A percentile compares a stretch with the other conserved stretches of the same genome.
phyloP scores from a whole-genome alignment of 2,113 vertebrate genomes.

The Sialia sialis region DNA sequence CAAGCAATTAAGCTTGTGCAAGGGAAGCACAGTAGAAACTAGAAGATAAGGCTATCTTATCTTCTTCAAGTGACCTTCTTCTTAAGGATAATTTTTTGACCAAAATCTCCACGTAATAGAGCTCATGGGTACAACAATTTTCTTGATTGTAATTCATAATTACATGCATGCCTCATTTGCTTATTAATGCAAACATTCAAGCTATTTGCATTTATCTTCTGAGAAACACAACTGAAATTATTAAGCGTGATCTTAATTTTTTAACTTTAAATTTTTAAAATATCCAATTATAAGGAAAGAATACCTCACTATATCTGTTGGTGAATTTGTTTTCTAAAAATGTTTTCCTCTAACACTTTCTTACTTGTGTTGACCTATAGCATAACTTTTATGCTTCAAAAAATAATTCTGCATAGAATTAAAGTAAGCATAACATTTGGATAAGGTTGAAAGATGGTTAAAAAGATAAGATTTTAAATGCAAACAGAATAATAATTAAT shows the following conservation, averaged over 20 bases:
- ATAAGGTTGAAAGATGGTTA: slow-evolving; percentile 26
- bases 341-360: background rate
- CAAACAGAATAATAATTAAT: slow-evolving; percentile 77
- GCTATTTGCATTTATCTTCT: background rate
- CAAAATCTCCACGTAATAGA: background rate
- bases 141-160: background rate
- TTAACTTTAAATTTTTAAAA: too few relatives aligned
- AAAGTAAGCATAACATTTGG: slow-evolving; percentile 45
- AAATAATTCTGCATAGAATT: background rate
- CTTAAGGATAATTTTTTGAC: background rate
- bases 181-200: slow-evolving; percentile 6
- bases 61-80: background rate
- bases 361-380: background rate
- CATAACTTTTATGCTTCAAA: background rate
- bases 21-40: background rate
- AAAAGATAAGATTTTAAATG: slow-evolving; percentile 67
- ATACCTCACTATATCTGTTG: background rate
- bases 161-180: background rate
- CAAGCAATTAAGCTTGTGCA: background rate
- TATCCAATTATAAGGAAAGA: background rate
- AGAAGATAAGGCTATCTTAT: background rate
- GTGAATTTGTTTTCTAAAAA: background rate
- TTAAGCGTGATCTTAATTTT: background rate
- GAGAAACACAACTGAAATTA: background rate
- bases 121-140: background rate